A percentile compares a stretch with the other conserved stretches of the same genome.
These are phyloP conservation scores for Oscheius sp. DNA, from an alignment of 2,888 invertebrate genomes.

Conservation along the genomic window DNA sequence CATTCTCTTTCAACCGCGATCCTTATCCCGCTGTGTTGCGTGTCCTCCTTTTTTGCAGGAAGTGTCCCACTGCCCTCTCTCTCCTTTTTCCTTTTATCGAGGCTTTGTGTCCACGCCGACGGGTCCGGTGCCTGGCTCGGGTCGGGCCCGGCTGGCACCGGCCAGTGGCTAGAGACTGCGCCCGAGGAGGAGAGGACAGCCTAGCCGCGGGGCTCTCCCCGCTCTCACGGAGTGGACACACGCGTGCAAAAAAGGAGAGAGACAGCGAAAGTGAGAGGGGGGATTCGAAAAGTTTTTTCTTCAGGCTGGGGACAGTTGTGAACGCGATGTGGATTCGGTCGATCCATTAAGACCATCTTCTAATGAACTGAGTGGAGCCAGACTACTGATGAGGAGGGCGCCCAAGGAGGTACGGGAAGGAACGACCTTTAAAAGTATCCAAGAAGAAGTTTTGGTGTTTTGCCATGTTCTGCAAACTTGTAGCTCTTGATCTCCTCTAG, in stretches of 20 bases:
- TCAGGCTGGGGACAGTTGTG: conserved; percentile 52
- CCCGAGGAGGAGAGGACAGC: conserved; percentile 18
- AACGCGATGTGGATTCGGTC: conserved; percentile 54
- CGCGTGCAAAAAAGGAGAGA: not conserved
- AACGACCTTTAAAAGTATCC: not conserved
- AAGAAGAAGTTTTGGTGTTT: not conserved
- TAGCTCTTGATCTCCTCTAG: no score
- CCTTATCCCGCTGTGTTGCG: not conserved
- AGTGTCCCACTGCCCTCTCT: not conserved
- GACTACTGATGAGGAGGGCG: conserved; percentile 51
- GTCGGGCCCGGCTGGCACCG: conserved; percentile 30
- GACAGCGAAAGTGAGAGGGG: not conserved
- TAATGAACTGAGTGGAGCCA: conserved; percentile 56
- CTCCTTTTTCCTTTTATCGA: conserved; percentile 26
- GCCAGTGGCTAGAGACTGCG: conserved; percentile 22
- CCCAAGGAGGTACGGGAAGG: conserved; percentile 41
- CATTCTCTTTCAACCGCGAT: not conserved
- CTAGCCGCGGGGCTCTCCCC: conserved; percentile 17
- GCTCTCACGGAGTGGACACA: conserved; percentile 5
- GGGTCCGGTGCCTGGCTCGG: conserved; percentile 31
- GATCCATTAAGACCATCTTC: conserved; percentile 55
- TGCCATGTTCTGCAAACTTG: not conserved
- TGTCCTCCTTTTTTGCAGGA: conserved; percentile 10
- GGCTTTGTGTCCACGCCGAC: conserved; percentile 13
- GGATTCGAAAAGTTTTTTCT: not conserved